These are phyloP conservation scores for Polypedilum pembai DNA, from an alignment of 1,140 invertebrate species.

Conservation along the genomic window DNA sequence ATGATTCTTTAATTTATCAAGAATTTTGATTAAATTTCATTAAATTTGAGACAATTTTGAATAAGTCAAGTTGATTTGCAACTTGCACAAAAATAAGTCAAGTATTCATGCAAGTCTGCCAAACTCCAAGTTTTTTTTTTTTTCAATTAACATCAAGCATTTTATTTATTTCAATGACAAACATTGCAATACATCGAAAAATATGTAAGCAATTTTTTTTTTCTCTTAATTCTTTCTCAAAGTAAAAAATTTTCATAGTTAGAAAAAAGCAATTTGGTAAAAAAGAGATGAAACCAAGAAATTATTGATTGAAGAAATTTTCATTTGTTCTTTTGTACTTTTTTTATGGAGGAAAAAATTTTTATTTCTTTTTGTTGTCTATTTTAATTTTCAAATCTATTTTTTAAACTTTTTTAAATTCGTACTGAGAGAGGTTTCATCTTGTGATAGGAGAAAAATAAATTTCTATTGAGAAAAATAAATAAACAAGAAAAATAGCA, in stretches of 20 bases:
- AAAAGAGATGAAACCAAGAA: background rate
- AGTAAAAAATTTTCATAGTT: background rate
- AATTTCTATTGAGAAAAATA: conserved; percentile 3
- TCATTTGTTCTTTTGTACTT: background rate
- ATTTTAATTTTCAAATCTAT: no score
- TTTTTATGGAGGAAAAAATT: background rate
- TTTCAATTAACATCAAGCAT: conserved; percentile 13
- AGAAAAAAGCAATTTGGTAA: background rate
- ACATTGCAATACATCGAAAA: conserved; percentile 9
- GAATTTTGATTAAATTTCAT: no score
- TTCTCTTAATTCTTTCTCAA: background rate
- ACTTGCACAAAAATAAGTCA: no score
- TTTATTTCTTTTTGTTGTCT: background rate
- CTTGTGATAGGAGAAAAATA: background rate
- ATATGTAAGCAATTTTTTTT: background rate
- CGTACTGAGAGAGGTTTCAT: conserved; percentile 16
- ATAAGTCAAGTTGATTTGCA: no score
- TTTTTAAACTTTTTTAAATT: background rate
- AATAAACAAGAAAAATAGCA: background rate
- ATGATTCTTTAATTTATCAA: no score
- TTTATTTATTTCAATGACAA: background rate
- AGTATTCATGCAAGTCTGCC: no score
- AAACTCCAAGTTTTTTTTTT: no score
- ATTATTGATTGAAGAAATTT: conserved; percentile 3
- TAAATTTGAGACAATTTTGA: no score